phyloP scores from a whole-genome alignment of 2,113 vertebrate species.

The Cisticola juncidis region DNA sequence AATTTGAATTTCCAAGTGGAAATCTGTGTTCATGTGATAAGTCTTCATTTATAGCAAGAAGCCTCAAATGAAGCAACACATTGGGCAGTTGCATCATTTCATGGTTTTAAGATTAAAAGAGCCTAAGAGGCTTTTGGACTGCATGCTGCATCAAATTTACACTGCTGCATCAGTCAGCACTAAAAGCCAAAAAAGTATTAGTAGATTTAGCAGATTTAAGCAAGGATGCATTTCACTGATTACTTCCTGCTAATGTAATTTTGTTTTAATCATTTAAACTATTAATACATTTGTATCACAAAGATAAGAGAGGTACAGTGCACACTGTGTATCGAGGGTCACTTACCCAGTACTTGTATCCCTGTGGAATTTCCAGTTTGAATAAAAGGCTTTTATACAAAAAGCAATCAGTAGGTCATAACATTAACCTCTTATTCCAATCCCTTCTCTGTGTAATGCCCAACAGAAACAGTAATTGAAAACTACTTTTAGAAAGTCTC shows the following conservation, averaged over 20 bases:
- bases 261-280: conserved; percentile 42
- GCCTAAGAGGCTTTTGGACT: conserved; percentile 58
- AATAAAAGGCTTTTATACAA: not conserved
- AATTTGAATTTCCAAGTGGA: not conserved
- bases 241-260: conserved; percentile 55
- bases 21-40: not conserved
- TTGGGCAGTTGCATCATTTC: not conserved
- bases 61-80: not conserved
- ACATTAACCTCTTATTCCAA: not conserved
- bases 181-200: conserved; percentile 50
- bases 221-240: conserved; percentile 64
- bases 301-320: not conserved
- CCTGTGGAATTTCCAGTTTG: not conserved
- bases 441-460: not conserved
- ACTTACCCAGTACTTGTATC: not conserved
- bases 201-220: conserved; percentile 59
- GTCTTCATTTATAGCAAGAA: not conserved
- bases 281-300: not conserved
- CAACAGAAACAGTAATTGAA: not conserved
- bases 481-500: not conserved
- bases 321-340: not conserved
- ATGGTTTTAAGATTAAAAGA: conserved; percentile 45
- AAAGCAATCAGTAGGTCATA: not conserved
- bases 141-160: conserved; percentile 33
- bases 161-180: conserved; percentile 29